Base-by-base conservation (phyloP, 2,888 invertebrate species). In the Troides helena region DNA sequence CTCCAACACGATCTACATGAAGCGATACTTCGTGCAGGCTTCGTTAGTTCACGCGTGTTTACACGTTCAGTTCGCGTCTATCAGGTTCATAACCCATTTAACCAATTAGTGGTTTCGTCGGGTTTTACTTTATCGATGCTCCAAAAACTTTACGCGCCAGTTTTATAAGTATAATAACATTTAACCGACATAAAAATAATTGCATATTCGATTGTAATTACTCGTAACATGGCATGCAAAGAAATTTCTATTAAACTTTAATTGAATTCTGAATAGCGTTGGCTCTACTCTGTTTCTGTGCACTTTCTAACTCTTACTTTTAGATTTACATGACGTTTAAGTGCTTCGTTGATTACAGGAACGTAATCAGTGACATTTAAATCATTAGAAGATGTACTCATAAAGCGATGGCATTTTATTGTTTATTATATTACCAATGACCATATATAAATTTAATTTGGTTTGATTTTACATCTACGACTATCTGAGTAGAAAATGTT, bases 11-110 rank as follows among this genome's bases (percentile, higher is more conserved):
- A 43, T 61, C 39, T 60, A 21, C 25, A 56, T 56, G 21, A 69
- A 65, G 59, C 65, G 36, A 65, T 50, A 62, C 61, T 65, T 65
- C 56, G 65, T 69, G 59, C 65, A 65, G 69, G 65, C 69, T 65
- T 61, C 57, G 56, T 59, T 50, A 65, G 46, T 46, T 50, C 39
- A 46, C 39, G 57, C 62, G 66, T 57, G 66, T 62, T 65, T 62
- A 66, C 58, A 39, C 12, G 62, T 62, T 60, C 30, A 43, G 57
- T 50, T 12, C 62, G 57, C 43, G 66, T 62, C 59, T 36, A 62
- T 66, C 57, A 36, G 50, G 50, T 58, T 65, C 56, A 43, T 66
- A 62, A 66, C 69, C 65, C 62, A 69, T 62, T 58, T 62, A 30
- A 62, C 21, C 58, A 66, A 66, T 69, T 66, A 66, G 59, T 70